These are phyloP conservation scores for Nephila pilipes DNA, from an alignment of 1,140 invertebrate species.

Conservation along the genomic window DNA sequence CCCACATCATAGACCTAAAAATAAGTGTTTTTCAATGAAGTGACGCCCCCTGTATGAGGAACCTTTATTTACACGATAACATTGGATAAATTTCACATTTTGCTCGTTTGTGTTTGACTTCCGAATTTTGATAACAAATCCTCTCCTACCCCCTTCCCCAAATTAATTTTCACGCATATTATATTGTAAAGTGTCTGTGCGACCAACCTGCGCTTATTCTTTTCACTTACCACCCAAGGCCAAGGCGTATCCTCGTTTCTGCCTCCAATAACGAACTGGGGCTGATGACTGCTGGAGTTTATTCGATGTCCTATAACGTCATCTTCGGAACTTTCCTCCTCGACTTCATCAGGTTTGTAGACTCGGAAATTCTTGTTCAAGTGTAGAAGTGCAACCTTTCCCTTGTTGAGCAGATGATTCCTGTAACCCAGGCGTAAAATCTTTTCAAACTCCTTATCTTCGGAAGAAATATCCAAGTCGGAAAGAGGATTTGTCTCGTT, in stretches of 20 bases:
- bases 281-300: background rate
- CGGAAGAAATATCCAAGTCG: background rate
- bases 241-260: slow-evolving; percentile 7
- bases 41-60: background rate
- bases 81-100: too few relatives aligned
- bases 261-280: slow-evolving; percentile 39
- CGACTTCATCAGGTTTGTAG: background rate
- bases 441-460: background rate
- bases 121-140: too few relatives aligned
- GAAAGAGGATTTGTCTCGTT: background rate
- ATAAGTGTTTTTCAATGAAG: background rate
- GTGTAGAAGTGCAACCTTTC: background rate
- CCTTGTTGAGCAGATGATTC: background rate
- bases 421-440: background rate
- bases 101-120: too few relatives aligned
- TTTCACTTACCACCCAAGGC: slow-evolving; percentile 53
- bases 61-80: too few relatives aligned
- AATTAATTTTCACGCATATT: too few relatives aligned
- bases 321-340: background rate
- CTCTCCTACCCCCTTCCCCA: too few relatives aligned
- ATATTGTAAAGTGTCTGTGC: too few relatives aligned
- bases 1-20: background rate
- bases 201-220: too few relatives aligned
- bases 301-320: background rate
- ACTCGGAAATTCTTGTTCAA: background rate